phyloP scores from a whole-genome alignment of 2,113 vertebrate genomes.

The Athene noctua region DNA sequence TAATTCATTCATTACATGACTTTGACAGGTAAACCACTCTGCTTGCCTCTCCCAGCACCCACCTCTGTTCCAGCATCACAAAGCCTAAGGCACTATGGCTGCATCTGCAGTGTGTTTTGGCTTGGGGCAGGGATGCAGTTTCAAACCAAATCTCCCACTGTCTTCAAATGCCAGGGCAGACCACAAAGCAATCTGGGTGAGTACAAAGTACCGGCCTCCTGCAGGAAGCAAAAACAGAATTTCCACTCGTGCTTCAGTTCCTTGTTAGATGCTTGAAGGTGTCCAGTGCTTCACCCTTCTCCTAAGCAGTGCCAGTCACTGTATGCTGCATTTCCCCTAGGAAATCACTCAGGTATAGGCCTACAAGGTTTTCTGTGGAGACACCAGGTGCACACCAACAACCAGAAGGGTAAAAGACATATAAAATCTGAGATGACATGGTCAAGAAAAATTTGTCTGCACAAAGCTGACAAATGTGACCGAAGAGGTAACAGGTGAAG shows the following conservation, averaged over 20 bases:
- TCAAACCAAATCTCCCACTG: neutral
- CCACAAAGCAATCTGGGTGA: neutral
- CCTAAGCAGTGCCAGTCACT: neutral
- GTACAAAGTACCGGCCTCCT: neutral
- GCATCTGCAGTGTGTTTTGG: neutral
- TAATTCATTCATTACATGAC: accelerated
- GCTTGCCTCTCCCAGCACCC: neutral
- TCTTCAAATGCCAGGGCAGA: neutral
- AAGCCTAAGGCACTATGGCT: accelerated
- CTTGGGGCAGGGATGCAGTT: neutral
- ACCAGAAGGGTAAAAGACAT: neutral
- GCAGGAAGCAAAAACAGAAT: neutral
- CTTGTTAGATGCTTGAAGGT: neutral
- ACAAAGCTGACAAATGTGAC: neutral
- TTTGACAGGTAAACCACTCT: neutral
- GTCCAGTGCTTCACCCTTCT: neutral
- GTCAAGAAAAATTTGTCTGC: neutral
- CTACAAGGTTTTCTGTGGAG: neutral
- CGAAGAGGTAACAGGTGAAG: neutral
- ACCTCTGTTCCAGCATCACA: accelerated
- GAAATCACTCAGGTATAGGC: neutral
- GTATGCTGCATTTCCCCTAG: neutral
- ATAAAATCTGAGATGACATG: neutral
- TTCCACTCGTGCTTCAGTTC: neutral
- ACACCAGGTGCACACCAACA: neutral